Evolutionary conservation across 1,140 invertebrate genomes (phyloP).

Genomic region (Aplysia californica): DNA sequence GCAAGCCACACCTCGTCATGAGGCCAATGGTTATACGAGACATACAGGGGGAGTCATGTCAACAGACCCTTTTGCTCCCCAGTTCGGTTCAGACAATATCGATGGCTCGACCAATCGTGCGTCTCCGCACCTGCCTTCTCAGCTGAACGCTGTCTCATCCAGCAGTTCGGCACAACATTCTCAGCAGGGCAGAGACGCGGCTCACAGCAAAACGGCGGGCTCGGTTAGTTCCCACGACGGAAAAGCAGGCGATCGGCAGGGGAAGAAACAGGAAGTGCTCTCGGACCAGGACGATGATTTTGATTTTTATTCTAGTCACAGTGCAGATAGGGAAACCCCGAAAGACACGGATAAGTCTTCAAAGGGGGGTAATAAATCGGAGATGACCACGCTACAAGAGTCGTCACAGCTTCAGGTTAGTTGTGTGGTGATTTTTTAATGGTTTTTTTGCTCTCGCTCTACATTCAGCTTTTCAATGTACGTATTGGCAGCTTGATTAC

Average conservation of each 20-base stretch:
- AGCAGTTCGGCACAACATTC: background rate
- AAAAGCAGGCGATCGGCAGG: background rate
- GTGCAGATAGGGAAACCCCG: background rate
- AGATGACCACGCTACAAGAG: too few relatives aligned
- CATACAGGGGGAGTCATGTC: background rate
- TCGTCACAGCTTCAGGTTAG: too few relatives aligned
- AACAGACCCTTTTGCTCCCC: background rate
- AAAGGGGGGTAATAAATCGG: too few relatives aligned
- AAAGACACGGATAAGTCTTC: conserved; percentile 10
- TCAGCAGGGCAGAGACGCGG: background rate
- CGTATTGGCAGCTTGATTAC: too few relatives aligned
- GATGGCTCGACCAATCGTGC: background rate
- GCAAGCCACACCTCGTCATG: background rate
- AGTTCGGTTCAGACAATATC: background rate
- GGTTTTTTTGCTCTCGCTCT: too few relatives aligned
- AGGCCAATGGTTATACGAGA: background rate
- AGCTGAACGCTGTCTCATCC: background rate
- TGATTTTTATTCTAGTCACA: background rate
- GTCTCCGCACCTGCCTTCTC: background rate
- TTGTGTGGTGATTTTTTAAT: too few relatives aligned
- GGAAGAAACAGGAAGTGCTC: background rate
- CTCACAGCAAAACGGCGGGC: background rate
- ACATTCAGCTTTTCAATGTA: too few relatives aligned
- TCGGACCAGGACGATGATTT: conserved; percentile 23
- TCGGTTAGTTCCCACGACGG: background rate